phyloP scores from a whole-genome alignment of 30 jellyfish, hydroid and myxozoan genomes.

The Aurelia sp. region DNA sequence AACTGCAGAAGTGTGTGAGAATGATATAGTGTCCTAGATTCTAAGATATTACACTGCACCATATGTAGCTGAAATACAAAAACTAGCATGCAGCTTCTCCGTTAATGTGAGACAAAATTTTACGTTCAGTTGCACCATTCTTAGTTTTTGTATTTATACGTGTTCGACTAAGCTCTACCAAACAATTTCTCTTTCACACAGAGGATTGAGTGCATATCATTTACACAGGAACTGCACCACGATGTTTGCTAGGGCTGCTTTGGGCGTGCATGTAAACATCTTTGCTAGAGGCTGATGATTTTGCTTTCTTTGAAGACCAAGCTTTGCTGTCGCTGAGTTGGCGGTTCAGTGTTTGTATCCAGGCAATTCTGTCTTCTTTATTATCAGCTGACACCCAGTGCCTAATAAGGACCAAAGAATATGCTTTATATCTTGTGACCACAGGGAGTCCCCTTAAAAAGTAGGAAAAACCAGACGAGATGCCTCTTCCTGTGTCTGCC shows the following conservation, averaged over 20 bases:
- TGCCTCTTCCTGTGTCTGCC: too few species aligned
- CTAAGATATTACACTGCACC: too few species aligned
- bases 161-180: neutral
- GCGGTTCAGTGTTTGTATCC: conserved; percentile 91
- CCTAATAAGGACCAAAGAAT: conserved; percentile 16
- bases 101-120: too few species aligned
- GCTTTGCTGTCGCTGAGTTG: conserved; percentile 96
- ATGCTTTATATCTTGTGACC: neutral
- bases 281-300: neutral
- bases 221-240: neutral
- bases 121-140: too few species aligned
- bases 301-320: conserved; percentile 52
- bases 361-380: conserved; percentile 92
- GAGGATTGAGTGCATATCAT: neutral
- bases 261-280: neutral
- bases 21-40: too few species aligned
- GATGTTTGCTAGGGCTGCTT: conserved; percentile 19
- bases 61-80: too few species aligned
- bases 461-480: too few species aligned
- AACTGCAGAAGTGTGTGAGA: too few species aligned
- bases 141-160: too few species aligned
- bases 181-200: neutral
- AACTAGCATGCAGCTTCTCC: too few species aligned
- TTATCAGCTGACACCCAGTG: conserved; percentile 95
- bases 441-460: too few species aligned